A percentile compares a stretch with the other conserved stretches of the same genome.
These are phyloP conservation scores for Ctenicera cuprea DNA, from an alignment of 2,888 invertebrate species.

Conservation along the genomic window DNA sequence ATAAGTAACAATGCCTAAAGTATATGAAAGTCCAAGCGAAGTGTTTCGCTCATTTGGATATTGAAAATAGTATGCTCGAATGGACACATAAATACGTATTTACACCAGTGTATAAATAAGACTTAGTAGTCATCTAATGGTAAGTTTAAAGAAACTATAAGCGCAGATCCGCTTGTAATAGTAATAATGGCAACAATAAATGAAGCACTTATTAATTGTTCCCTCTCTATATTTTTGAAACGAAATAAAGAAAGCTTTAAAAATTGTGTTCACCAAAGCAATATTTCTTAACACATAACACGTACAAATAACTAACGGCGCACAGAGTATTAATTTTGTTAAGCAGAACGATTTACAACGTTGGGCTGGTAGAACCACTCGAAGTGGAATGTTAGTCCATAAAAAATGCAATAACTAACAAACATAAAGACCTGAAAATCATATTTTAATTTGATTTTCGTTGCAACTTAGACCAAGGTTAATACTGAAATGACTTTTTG, in stretches of 20 bases:
- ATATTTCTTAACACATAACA: slow-evolving; percentile 24
- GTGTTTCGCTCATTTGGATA: too few relatives aligned
- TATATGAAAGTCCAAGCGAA: too few relatives aligned
- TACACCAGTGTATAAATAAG: too few relatives aligned
- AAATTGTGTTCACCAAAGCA: slow-evolving; percentile 20
- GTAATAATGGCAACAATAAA: too few relatives aligned
- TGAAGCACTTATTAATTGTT: too few relatives aligned
- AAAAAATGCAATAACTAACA: slow-evolving; percentile 66
- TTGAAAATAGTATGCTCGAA: too few relatives aligned
- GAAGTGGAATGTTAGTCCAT: slow-evolving; percentile 64
- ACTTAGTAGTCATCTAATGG: too few relatives aligned
- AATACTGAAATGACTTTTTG: slow-evolving; percentile 16
- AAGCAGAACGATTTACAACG: slow-evolving; percentile 63
- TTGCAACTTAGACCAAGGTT: slow-evolving; percentile 25
- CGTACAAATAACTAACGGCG: slow-evolving; percentile 54
- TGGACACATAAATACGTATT: too few relatives aligned
- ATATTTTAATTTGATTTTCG: slow-evolving; percentile 64
- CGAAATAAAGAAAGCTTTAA: background rate
- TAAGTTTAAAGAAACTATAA: too few relatives aligned
- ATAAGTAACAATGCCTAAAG: too few relatives aligned
- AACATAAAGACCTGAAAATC: slow-evolving; percentile 63
- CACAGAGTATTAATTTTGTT: slow-evolving; percentile 63
- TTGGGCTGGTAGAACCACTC: slow-evolving; percentile 58
- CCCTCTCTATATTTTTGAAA: too few relatives aligned
- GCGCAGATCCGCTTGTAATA: background rate